phyloP scores from a whole-genome alignment of 2,113 vertebrate species.

The Athene cunicularia region DNA sequence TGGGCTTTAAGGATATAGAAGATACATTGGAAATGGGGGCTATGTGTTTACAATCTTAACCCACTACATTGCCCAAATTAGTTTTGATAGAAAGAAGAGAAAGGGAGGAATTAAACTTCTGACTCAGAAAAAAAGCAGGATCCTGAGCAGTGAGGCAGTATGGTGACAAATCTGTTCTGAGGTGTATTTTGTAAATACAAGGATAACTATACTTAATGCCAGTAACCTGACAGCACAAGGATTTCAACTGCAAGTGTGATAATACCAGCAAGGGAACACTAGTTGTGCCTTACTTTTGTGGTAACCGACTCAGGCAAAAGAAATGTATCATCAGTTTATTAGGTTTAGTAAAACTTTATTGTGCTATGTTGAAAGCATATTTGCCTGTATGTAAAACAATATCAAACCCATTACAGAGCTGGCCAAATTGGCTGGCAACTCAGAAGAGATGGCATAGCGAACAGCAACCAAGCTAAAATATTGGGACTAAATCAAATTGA shows the following conservation, averaged over 20 bases:
- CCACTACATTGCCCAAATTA: neutral
- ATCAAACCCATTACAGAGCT: neutral
- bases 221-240: neutral
- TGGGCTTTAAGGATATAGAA: neutral
- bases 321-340: neutral
- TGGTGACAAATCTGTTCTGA: neutral
- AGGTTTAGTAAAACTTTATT: slow-evolving; percentile 17
- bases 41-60: neutral
- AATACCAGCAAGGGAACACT: neutral
- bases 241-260: neutral
- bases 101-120: neutral
- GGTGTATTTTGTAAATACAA: neutral
- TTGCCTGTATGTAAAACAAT: slow-evolving; percentile 5
- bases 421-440: neutral
- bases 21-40: neutral
- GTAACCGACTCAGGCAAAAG: neutral
- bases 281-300: neutral
- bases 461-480: slow-evolving; percentile 3
- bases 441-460: neutral
- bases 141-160: neutral
- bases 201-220: neutral
- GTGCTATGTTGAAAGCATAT: neutral
- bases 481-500: slow-evolving; percentile 30
- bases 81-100: neutral
- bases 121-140: neutral